A percentile compares a stretch with the other conserved stretches of the same genome.
phyloP scores from a whole-genome alignment of 2,888 invertebrate genomes.

The Prosapia bicincta region DNA sequence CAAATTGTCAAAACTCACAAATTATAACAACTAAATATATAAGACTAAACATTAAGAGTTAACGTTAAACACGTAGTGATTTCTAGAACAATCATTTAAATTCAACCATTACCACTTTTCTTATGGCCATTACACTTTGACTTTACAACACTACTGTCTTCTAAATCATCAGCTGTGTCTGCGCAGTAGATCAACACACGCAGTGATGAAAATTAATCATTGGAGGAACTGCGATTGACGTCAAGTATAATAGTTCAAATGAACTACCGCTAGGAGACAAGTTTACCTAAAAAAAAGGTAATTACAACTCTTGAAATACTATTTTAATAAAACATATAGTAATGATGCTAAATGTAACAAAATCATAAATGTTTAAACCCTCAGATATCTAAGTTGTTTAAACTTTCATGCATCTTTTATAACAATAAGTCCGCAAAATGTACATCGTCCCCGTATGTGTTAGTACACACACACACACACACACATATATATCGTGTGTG shows the following conservation, averaged over 20 bases:
- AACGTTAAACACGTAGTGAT: constrained; percentile 11
- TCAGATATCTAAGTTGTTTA: no score
- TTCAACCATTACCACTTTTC: constrained; percentile 19
- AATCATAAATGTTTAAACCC: no score
- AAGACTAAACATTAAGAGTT: no score
- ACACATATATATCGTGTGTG: no score
- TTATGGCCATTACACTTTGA: background rate
- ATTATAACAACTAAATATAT: background rate
- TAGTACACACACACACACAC: no score
- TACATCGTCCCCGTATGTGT: no score
- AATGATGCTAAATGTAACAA: no score
- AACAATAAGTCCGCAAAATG: no score
- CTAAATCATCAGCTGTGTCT: constrained; percentile 14
- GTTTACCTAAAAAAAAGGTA: no score
- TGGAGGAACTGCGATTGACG: background rate
- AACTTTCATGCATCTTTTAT: no score
- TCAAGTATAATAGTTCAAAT: background rate
- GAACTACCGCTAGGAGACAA: background rate
- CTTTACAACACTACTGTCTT: constrained; percentile 10
- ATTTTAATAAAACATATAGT: no score
- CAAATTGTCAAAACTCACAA: constrained; percentile 15
- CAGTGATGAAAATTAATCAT: background rate
- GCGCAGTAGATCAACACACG: constrained; percentile 9
- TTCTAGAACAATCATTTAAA: constrained; percentile 2
- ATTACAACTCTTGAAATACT: no score